These are phyloP conservation scores for Hafferia zeledoni DNA, from an alignment of 2,797 vertebrate genomes.

Conservation along the genomic window DNA sequence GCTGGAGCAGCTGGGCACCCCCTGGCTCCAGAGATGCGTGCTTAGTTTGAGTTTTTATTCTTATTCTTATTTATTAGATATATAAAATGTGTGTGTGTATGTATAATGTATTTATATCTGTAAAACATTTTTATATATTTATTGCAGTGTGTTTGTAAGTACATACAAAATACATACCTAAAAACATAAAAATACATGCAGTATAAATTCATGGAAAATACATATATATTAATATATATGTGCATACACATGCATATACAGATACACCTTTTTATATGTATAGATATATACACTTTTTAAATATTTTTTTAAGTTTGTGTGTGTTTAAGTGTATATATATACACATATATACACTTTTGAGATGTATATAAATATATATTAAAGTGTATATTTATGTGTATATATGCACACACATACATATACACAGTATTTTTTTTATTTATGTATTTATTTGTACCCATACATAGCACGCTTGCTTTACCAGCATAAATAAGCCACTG, in stretches of 20 bases:
- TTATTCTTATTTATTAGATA: neutral
- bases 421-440: too few species aligned
- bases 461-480: accelerated
- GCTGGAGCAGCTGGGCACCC: neutral
- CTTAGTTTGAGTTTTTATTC: neutral
- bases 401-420: neutral
- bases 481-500: neutral
- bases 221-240: neutral
- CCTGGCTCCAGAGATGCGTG: neutral
- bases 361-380: neutral
- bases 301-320: too few species aligned
- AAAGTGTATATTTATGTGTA: too few species aligned
- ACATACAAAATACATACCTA: accelerated
- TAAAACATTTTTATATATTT: neutral
- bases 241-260: neutral
- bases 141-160: neutral
- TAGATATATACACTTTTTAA: neutral
- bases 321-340: neutral
- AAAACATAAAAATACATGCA: neutral
- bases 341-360: neutral
- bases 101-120: neutral
- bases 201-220: accelerated
- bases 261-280: neutral
- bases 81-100: neutral
- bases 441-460: neutral